Conservation (phyloP, 2,797 vertebrate species). For the Cheirogaleus major region DNA sequence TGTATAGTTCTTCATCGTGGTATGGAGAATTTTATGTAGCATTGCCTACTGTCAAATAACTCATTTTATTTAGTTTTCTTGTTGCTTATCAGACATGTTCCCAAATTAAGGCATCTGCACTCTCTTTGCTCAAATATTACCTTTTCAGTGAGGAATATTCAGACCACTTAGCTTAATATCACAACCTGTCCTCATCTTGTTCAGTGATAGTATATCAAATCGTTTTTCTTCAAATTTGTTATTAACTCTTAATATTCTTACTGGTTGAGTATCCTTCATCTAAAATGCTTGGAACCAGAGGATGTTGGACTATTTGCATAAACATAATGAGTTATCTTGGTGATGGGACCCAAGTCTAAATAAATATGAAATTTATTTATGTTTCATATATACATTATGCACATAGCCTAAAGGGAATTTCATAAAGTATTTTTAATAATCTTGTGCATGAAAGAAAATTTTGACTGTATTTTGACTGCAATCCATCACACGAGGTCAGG, state of each 20-base stretch:
- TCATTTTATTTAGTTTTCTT: neutral
- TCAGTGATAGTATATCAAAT: neutral
- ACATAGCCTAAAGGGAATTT: neutral
- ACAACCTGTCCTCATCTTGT: neutral
- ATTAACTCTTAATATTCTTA: neutral
- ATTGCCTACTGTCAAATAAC: neutral
- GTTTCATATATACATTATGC: neutral
- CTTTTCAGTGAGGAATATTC: neutral
- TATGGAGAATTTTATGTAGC: neutral
- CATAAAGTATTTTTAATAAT: neutral
- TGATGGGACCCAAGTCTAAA: neutral
- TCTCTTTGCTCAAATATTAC: neutral
- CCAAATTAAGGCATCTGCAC: neutral
- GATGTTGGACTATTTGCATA: neutral
- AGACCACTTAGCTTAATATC: neutral
- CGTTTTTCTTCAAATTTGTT: neutral
- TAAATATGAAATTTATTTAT: neutral
- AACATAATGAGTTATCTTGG: neutral
- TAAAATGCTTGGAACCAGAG: neutral
- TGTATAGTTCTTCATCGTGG: neutral
- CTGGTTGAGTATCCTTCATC: neutral
- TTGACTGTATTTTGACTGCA: neutral
- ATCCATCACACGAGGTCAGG: neutral
- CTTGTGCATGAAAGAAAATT: neutral
- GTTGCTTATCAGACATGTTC: neutral